A percentile compares a stretch with the other conserved stretches of the same genome.
phyloP scores from a whole-genome alignment of 2,113 vertebrate species.

The Turdus rufiventris region DNA sequence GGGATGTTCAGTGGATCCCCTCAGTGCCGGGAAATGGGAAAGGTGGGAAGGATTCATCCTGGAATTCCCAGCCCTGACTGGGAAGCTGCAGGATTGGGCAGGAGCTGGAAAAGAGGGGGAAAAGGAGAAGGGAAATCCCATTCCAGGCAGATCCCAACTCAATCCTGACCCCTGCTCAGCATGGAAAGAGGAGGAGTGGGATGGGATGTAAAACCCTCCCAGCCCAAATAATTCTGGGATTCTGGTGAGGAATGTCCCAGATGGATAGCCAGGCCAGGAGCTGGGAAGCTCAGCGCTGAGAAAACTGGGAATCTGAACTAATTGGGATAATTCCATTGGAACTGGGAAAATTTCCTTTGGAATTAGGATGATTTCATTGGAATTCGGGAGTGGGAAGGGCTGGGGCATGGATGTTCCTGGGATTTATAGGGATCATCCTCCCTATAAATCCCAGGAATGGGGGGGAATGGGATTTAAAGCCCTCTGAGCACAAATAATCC shows the following conservation, averaged over 20 bases:
- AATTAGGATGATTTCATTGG: neutral
- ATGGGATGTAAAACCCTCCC: neutral
- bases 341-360: neutral
- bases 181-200: neutral
- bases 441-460: neutral
- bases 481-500: neutral
- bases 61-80: constrained; percentile 44
- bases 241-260: neutral
- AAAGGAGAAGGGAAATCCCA: neutral
- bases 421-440: neutral
- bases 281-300: neutral
- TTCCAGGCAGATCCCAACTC: neutral
- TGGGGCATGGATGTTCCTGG: rapidly evolving
- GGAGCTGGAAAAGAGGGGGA: neutral
- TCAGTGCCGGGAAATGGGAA: constrained; percentile 58
- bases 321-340: too few species aligned
- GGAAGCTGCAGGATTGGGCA: neutral
- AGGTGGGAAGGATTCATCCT: neutral
- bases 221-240: too few species aligned
- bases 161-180: neutral
- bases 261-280: neutral
- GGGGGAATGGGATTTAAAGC: neutral
- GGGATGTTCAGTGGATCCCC: constrained; percentile 31
- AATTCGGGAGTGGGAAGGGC: neutral
- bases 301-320: neutral